phyloP scores from a whole-genome alignment of 2,113 vertebrate genomes.

The Phrynocephalus versicolor region DNA sequence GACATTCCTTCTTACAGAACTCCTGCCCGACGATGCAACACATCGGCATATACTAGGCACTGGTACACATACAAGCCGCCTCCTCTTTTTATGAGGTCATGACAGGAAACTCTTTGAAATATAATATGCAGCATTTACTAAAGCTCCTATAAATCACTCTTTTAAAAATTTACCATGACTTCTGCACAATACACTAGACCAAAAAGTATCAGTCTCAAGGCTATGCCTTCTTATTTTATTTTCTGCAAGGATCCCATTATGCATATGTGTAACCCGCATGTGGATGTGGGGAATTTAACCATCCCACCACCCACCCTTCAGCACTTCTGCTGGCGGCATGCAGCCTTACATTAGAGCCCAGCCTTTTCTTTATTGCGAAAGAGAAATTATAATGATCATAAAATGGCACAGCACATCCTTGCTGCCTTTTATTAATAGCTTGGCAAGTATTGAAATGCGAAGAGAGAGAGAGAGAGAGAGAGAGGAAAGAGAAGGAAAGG shows the following conservation, averaged over 20 bases:
- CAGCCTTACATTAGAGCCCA: conserved; percentile 69
- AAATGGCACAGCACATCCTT: conserved; percentile 71
- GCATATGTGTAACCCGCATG: conserved; percentile 65
- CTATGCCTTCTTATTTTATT: conserved; percentile 39
- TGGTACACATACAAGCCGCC: conserved; percentile 94
- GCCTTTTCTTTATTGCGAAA: conserved; percentile 73
- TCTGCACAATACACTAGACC: conserved; percentile 77
- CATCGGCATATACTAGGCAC: conserved; percentile 89
- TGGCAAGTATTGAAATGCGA: conserved; percentile 74
- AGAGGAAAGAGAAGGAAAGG: neutral
- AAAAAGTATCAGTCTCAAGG: conserved; percentile 66
- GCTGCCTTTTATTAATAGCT: conserved; percentile 78
- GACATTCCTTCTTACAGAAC: conserved; percentile 97
- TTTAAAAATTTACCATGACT: conserved; percentile 76
- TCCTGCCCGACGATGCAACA: conserved; percentile 95
- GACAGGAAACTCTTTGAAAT: conserved; percentile 91
- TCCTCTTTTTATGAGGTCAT: conserved; percentile 98
- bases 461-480: conserved; percentile 51
- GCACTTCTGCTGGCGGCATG: conserved; percentile 67
- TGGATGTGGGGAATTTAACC: conserved; percentile 70
- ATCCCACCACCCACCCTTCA: conserved; percentile 52
- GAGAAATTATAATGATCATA: conserved; percentile 73
- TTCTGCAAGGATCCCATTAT: conserved; percentile 42
- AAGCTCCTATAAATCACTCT: conserved; percentile 88
- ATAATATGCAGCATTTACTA: conserved; percentile 86